Base-by-base conservation (phyloP, 2,113 vertebrate genomes). In the Toxotes chatareus region DNA sequence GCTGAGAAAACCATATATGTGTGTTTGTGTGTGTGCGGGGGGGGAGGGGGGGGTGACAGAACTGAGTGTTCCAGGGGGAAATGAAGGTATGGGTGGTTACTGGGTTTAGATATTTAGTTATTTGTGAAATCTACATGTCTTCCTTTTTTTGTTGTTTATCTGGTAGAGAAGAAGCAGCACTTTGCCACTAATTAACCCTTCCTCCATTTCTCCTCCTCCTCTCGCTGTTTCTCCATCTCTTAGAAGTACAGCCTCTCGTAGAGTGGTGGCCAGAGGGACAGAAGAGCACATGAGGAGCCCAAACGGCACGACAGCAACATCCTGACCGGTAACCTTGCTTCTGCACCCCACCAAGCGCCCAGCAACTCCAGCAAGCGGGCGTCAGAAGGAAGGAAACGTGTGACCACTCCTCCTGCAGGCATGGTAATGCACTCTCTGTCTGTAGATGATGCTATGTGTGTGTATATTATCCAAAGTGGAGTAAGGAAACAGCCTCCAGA, bases 251-350 rank as follows among this genome's bases (percentile, higher is more conserved):
- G 85, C 91, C 88, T 91, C 90, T 94, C 94, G 88, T 92, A 86
- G 90, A 91, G 92, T n/a, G 78, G 94, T 86, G 93, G 95, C 91
- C 93, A 92, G 94, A 93, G 90, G 87, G 92, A 94, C 95, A 96
- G 92, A 85, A 88, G 95, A 93, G 93, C 97, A 96, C 97, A 99
- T 99, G 97, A 97, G 95, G 97, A 97, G 95, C 91, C 90, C 94
- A 94, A 95, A 94, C 95, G 91, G 93, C 88, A 90, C 49, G 70
- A 84, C 84, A 84, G 80, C 91, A 69, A 84, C 89, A 84, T 95
- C 94, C 93, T 94, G 93, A 94, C 91, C 65, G 57, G n/a, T 64
- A 81, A 87, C 86, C 86, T 81, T 62, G 71, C 64, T 63, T 82
- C 83, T 84, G 71, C 76, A 77, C 75, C 77, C 69, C 82, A 86